These are phyloP conservation scores for Listrodromus nycthemerus DNA, from an alignment of 2,888 invertebrate genomes.

Conservation along the genomic window DNA sequence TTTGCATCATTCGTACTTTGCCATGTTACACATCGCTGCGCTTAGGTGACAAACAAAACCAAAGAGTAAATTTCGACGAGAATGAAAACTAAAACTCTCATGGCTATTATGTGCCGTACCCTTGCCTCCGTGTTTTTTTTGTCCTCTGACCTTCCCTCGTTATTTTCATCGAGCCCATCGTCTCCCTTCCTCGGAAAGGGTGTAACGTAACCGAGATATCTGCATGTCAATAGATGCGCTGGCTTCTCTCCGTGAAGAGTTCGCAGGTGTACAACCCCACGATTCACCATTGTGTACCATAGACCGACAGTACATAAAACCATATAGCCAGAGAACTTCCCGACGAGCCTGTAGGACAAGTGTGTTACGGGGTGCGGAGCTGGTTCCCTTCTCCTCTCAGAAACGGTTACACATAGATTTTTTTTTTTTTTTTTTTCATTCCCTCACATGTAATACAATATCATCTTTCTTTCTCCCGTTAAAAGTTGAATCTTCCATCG, in stretches of 20 bases:
- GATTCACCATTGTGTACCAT: conserved; percentile 66
- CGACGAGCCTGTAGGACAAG: conserved; percentile 78
- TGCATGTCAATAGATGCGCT: conserved; percentile 81
- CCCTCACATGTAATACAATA: conserved; percentile 54
- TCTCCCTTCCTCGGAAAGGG: conserved; percentile 73
- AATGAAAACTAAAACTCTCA: conserved; percentile 22
- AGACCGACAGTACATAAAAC: conserved; percentile 24
- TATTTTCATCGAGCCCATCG: conserved; percentile 72
- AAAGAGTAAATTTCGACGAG: conserved; percentile 3
- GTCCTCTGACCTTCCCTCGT: conserved; percentile 54
- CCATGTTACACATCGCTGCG: no score
- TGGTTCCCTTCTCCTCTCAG: conserved; percentile 72
- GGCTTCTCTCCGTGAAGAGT: conserved; percentile 74
- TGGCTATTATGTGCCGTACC: conserved; percentile 44
- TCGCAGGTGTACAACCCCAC: conserved; percentile 83
- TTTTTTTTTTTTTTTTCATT: conserved; percentile 76
- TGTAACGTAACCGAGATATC: conserved; percentile 81
- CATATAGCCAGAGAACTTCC: conserved; percentile 38
- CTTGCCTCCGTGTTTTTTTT: conserved; percentile 31
- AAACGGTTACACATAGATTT: conserved; percentile 83
- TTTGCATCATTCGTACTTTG: no score
- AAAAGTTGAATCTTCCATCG: conserved; percentile 36
- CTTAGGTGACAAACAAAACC: no score
- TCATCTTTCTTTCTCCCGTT: conserved; percentile 21
- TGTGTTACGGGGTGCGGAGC: conserved; percentile 76